Percentiles rank a stretch among this genome's conserved stretches.
Evolutionary conservation across 2,888 invertebrate genomes (phyloP).

Genomic region (Dorcus hopei): DNA sequence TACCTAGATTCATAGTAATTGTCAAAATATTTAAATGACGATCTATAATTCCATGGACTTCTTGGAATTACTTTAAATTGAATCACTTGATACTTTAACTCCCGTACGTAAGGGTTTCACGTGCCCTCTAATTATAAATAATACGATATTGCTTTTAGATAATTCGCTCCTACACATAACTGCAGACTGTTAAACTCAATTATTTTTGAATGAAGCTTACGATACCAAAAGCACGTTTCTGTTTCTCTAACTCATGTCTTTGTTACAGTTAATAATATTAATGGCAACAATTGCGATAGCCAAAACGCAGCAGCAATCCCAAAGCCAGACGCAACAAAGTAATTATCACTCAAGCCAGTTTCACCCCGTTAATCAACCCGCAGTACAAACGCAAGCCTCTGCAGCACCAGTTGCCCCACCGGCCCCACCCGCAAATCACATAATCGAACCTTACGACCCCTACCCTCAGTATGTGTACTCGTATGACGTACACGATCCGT

Average conservation of each 20-base stretch:
- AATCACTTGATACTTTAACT: too few species aligned
- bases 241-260: not conserved
- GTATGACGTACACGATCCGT: conserved; percentile 45
- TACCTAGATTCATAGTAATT: too few species aligned
- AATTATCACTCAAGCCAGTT: conserved; percentile 35
- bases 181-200: too few species aligned
- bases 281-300: conserved; percentile 25
- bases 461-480: conserved; percentile 44
- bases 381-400: conserved; percentile 16
- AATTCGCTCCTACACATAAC: too few species aligned
- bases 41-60: too few species aligned
- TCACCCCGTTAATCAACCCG: conserved; percentile 27
- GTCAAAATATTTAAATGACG: too few species aligned
- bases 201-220: too few species aligned
- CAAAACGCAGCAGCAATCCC: conserved; percentile 3
- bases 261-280: conserved; percentile 21
- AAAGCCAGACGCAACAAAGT: conserved; percentile 17
- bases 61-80: too few species aligned
- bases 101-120: too few species aligned
- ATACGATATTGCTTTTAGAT: too few species aligned
- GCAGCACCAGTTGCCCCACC: conserved; percentile 28
- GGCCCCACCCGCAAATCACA: conserved; percentile 31
- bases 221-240: too few species aligned
- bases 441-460: conserved; percentile 44
- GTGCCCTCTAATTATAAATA: too few species aligned